Evolutionary conservation across 2,113 vertebrate genomes (phyloP).

Genomic region (Eira barbara): DNA sequence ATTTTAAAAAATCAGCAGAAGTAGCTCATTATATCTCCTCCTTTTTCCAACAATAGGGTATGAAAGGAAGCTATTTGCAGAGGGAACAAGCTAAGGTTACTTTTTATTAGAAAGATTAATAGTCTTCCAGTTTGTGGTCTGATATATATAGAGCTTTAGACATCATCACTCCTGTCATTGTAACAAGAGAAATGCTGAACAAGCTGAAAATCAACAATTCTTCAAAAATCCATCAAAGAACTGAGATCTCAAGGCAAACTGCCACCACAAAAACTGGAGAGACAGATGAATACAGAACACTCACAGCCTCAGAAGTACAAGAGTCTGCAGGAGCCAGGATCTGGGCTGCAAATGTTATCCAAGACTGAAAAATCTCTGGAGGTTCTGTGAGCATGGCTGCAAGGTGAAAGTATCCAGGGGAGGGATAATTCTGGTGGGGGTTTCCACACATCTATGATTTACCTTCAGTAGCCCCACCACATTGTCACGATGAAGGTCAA

Average conservation of each 20-base stretch:
- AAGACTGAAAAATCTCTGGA: neutral
- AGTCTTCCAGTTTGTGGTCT: neutral
- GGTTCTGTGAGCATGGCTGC: neutral
- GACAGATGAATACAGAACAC: neutral
- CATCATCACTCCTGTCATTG: neutral
- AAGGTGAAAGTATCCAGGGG: neutral
- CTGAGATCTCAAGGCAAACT: neutral
- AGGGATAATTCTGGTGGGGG: neutral
- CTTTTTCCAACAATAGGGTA: neutral
- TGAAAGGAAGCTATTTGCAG: neutral
- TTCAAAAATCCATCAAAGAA: neutral
- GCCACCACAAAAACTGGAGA: neutral
- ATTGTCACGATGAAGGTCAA: neutral
- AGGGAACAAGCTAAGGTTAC: neutral
- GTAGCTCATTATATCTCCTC: neutral
- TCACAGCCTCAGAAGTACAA: neutral
- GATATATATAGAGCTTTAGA: neutral
- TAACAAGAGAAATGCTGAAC: neutral
- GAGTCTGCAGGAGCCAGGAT: neutral
- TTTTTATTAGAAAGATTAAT: neutral
- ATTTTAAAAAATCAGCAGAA: neutral
- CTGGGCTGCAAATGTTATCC: neutral
- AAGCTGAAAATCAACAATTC: neutral
- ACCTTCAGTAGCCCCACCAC: neutral
- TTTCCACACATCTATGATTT: neutral